Evolutionary conservation across 2,888 invertebrate genomes (phyloP), one percentile per base, ranked within the genome.

Genomic region (Drosophila bunnanda): DNA sequence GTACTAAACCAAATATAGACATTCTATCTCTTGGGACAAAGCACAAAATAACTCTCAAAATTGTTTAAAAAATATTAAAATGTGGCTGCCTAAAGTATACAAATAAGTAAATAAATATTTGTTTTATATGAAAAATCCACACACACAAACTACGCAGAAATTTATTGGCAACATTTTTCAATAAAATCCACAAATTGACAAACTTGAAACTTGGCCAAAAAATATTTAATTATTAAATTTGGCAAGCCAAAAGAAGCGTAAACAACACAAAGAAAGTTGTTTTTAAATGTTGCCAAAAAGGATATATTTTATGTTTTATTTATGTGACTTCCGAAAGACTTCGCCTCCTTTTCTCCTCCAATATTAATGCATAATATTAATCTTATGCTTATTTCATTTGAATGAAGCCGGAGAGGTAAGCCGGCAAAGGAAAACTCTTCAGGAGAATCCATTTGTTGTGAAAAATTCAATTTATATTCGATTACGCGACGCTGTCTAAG

Each of bases 401-500:
- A 82, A 39, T 88, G 86, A 66, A 74, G 79, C 28, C 57, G 28
- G 28, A 76, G 76, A 54, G 69, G 38, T 56, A 69, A 61, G 41
- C 36, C 15, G 38, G 52, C 39, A 22, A 44, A 39, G 46, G 25
- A 76, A 61, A 77, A 65, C 71, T 48, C 73, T 82, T 82, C 74
- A 77, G 80, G 43, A 75, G 85, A 88, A 85, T 82, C 82, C 86
- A 88, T 82, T 82, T 79, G 72, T 88, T 82, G 82, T 79, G 64
- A 72, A 79, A 82, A 82, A 82, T 88, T 82, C 82, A 82, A 82
- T 82, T 82, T 82, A 82, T 82, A 82, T 82, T 82, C 82, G 88
- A 82, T 82, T 82, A 88, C 83, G 80, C 86, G 86, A 79, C 80
- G 88, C 77, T 82, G 82, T 88, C 82, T 82, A 82, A 82, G 88